Base-by-base conservation (phyloP, 1,140 invertebrate species). In the Harpegnathos saltator region DNA sequence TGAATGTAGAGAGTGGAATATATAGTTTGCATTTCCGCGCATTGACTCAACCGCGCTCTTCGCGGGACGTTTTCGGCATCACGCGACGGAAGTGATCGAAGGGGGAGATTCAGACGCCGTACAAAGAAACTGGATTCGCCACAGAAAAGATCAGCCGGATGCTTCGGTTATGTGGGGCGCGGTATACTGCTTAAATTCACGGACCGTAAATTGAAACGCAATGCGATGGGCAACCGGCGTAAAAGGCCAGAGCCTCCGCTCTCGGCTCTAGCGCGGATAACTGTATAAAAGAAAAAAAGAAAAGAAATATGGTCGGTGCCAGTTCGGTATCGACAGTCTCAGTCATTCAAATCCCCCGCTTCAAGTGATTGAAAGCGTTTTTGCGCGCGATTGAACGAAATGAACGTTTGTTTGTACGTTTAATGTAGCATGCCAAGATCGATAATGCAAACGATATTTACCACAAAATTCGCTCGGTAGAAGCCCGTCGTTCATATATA, bases 161-260 rank as follows among this genome's bases (percentile, higher is more conserved):
- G 85, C 62, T 48, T 19, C n/a, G 75, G 63, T 38, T 89, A 89
- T 89, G 86, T 89, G 88, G 89, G 85, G 33, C 89, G 89, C 88
- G 68, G 59, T 89, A n/a, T n/a, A 88, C 85, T 85, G 59, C 85
- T 87, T 61, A 78, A 90, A 90, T 90, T 81, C 88, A 90, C 83
- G 61, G 72, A 90, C 83, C 88, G 88, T 90, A 85, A 89, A 85
- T 75, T 81, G 86, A 89, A 85, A 86, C 83, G 83, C 82, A 82
- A 85, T 71, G 77, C 82, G 77, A 89, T 85, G 87, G 85, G 77
- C 88, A 89, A 78, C 84, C 82, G 88, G 81, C 88, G 87, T 89
- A 89, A 89, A 89, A 71, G n/a, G n/a, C n/a, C n/a, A n/a, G n/a
- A n/a, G 68, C 84, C 85, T 78, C 59, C 85, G 71, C 54, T 24